Conservation (phyloP, 1,140 invertebrate species). For the Anoplolepis gracilipes region DNA sequence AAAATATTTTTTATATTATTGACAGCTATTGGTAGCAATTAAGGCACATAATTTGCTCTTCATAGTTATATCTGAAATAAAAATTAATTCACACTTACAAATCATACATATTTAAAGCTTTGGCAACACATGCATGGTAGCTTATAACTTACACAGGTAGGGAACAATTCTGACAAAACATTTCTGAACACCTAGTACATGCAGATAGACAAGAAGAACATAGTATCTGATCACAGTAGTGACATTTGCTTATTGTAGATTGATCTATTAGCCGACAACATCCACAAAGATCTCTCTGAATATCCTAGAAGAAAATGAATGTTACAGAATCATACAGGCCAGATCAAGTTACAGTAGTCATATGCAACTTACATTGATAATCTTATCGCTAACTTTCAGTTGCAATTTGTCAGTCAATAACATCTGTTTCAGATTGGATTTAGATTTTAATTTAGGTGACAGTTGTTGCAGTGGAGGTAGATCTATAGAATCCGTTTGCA, state of each 20-base stretch:
- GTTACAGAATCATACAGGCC: background rate
- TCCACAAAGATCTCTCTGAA: conserved; percentile 63
- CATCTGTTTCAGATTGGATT: conserved; percentile 75
- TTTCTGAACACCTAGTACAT: conserved; percentile 73
- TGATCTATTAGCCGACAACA: conserved; percentile 63
- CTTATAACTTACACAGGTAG: conserved; percentile 71
- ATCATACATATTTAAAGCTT: background rate
- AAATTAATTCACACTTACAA: conserved; percentile 3
- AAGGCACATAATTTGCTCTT: conserved; percentile 72
- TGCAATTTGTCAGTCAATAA: conserved; percentile 74
- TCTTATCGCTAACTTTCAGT: conserved; percentile 64
- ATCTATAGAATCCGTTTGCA: conserved; percentile 25
- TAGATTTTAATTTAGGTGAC: conserved; percentile 47
- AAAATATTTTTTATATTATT: conserved; percentile 18
- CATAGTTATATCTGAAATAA: conserved; percentile 72
- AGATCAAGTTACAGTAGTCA: background rate
- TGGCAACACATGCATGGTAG: background rate
- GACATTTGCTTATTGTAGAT: conserved; percentile 66
- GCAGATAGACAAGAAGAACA: conserved; percentile 70
- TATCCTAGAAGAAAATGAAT: conserved; percentile 58
- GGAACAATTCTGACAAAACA: conserved; percentile 78
- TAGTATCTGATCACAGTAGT: conserved; percentile 75
- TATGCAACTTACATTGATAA: conserved; percentile 64
- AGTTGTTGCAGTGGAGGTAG: background rate
- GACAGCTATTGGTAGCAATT: conserved; percentile 70